Percentiles rank a stretch among this genome's conserved stretches.
Conservation (phyloP, 2,113 vertebrate species). For the Anolis sagrei region DNA sequence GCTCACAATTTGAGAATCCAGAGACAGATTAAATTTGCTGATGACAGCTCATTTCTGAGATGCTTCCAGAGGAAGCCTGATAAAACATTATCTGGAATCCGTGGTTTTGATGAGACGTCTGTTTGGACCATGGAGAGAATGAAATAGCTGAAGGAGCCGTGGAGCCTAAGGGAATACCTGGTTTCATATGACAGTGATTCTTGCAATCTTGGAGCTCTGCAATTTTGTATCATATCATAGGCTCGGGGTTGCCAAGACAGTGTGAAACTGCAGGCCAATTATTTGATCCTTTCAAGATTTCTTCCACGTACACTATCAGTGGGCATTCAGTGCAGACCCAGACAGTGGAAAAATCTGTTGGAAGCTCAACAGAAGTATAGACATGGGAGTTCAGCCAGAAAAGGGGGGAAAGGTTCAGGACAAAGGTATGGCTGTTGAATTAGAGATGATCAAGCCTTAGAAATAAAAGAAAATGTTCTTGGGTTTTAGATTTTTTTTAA, state of each 20-base stretch:
- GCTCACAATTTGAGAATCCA: conserved; percentile 72
- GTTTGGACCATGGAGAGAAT: conserved; percentile 73
- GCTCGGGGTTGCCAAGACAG: background rate
- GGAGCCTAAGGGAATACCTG: conserved; percentile 58
- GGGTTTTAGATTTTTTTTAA: background rate
- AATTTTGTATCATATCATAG: conserved; percentile 17
- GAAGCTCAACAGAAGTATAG: background rate
- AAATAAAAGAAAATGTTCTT: background rate
- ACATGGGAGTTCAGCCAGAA: background rate
- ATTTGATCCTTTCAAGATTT: background rate
- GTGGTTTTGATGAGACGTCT: conserved; percentile 75
- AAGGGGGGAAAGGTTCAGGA: background rate
- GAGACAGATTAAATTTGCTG: conserved; percentile 75
- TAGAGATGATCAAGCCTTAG: background rate
- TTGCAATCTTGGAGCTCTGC: conserved; percentile 42
- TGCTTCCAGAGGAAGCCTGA: conserved; percentile 74
- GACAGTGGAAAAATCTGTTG: background rate
- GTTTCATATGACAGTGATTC: conserved; percentile 38
- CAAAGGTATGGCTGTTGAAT: background rate
- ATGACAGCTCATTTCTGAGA: conserved; percentile 78
- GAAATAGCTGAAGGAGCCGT: conserved; percentile 70
- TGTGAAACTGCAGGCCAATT: background rate
- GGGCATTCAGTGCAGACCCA: background rate
- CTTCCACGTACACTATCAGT: background rate
- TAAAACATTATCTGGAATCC: conserved; percentile 73